phyloP scores from a whole-genome alignment of 2,797 vertebrate genomes.

The Sebastes kiyomatsui region DNA sequence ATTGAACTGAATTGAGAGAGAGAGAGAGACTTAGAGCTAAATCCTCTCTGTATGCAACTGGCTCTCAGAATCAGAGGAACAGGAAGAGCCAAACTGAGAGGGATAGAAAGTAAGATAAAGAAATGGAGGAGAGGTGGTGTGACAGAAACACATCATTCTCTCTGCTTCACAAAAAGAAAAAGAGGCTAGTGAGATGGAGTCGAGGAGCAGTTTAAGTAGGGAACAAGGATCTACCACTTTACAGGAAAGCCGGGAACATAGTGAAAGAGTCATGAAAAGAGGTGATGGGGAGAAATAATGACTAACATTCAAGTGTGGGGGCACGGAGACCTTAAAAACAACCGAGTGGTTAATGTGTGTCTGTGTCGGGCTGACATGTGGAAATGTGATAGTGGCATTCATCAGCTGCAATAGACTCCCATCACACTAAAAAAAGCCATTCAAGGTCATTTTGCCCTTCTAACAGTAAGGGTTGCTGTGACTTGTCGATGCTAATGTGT shows the following conservation, averaged over 20 bases:
- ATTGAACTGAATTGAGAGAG: not conserved
- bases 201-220: not conserved
- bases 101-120: not conserved
- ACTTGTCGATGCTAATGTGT: constrained; percentile 47
- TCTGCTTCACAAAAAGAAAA: not conserved
- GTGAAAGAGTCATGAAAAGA: constrained; percentile 24
- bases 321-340: constrained; percentile 59
- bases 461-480: constrained; percentile 48
- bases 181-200: not conserved
- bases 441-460: constrained; percentile 54
- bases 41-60: constrained; percentile 14
- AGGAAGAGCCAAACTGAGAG: not conserved
- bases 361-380: constrained; percentile 69
- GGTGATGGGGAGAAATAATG: constrained; percentile 34
- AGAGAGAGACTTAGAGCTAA: constrained; percentile 11
- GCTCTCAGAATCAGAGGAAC: constrained; percentile 37
- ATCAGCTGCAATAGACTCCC: constrained; percentile 53
- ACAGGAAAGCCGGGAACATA: not conserved
- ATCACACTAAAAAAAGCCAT: constrained; percentile 41
- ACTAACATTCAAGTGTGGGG: constrained; percentile 38
- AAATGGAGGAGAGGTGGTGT: not conserved
- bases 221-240: not conserved
- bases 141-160: constrained; percentile 10
- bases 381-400: constrained; percentile 60
- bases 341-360: constrained; percentile 49